These are phyloP conservation scores for Brenthis daphne DNA, from an alignment of 2,888 invertebrate species.

Conservation along the genomic window DNA sequence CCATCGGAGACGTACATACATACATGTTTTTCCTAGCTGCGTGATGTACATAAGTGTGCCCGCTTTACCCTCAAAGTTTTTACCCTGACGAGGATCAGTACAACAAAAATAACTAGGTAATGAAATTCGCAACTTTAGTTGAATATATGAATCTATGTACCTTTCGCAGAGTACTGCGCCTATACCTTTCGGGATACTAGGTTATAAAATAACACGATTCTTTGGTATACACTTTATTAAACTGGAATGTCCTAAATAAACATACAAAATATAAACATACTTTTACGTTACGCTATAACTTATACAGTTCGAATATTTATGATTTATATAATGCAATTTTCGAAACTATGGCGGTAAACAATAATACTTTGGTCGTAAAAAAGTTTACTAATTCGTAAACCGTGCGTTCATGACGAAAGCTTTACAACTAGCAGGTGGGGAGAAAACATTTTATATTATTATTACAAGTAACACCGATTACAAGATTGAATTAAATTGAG, in stretches of 20 bases:
- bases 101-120: too few species aligned
- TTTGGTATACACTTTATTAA: constrained; percentile 68
- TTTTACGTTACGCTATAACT: constrained; percentile 50
- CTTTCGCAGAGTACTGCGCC: too few species aligned
- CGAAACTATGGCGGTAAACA: constrained; percentile 54
- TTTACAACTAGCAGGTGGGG: constrained; percentile 38
- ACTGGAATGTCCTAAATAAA: constrained; percentile 72
- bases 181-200: not conserved
- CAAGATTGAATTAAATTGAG: not conserved
- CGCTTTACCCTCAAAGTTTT: too few species aligned
- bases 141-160: too few species aligned
- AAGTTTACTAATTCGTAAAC: constrained; percentile 43
- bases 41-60: too few species aligned
- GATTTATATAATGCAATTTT: constrained; percentile 32
- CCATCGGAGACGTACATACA: too few species aligned
- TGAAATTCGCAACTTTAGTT: too few species aligned
- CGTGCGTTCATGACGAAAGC: constrained; percentile 37
- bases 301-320: constrained; percentile 43
- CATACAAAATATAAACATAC: constrained; percentile 58
- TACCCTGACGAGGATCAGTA: too few species aligned
- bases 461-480: not conserved
- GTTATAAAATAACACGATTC: constrained; percentile 46
- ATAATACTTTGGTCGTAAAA: constrained; percentile 41
- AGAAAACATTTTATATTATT: not conserved
- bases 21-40: too few species aligned